These are phyloP conservation scores for Rhimphoctona megacephalus DNA, from an alignment of 2,888 invertebrate genomes.

Conservation along the genomic window DNA sequence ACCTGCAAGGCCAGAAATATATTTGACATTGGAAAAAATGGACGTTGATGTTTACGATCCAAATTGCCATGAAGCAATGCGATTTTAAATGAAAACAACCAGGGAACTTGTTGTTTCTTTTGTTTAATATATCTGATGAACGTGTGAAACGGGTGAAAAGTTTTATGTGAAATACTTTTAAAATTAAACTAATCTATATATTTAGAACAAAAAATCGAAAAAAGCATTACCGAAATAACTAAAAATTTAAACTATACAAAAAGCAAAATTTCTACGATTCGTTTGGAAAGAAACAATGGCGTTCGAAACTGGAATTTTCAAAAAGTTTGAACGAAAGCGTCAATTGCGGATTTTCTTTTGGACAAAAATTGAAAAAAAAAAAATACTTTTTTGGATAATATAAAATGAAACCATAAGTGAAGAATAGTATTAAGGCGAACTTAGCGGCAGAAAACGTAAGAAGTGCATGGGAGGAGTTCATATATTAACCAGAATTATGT, in stretches of 20 bases:
- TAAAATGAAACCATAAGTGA: background rate
- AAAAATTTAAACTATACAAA: background rate
- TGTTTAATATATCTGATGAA: too few relatives aligned
- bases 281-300: background rate
- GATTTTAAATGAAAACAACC: background rate
- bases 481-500: constrained; percentile 17
- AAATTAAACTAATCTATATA: too few relatives aligned
- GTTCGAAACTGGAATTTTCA: background rate
- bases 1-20: background rate
- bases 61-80: background rate
- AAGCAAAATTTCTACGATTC: background rate
- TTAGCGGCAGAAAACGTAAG: background rate
- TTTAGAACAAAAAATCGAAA: too few relatives aligned
- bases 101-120: background rate
- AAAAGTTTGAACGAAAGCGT: background rate
- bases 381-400: background rate
- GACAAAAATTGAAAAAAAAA: background rate
- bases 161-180: too few relatives aligned
- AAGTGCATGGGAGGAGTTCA: background rate
- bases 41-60: background rate
- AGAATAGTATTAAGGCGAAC: background rate
- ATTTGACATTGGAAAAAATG: background rate
- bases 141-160: too few relatives aligned
- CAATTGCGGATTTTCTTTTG: background rate
- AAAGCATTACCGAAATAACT: background rate